Base-by-base conservation (phyloP, 2,113 vertebrate species). In the Nycticryphes semicollaris region DNA sequence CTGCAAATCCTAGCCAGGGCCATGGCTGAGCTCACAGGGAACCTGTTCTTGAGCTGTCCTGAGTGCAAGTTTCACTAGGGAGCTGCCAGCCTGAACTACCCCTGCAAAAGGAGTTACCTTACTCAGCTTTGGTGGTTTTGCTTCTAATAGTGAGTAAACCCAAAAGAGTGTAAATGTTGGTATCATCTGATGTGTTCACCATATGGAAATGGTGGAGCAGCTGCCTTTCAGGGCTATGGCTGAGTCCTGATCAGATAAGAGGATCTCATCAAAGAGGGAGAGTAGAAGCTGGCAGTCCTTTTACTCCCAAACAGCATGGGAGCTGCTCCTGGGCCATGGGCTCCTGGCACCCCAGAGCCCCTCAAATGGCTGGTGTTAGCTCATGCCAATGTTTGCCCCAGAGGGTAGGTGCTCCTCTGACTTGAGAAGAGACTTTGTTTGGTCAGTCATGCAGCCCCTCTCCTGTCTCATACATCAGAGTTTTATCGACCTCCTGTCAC, bases 151-250 rank as follows among this genome's bases (percentile, higher is more conserved):
- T 17, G 27, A 35, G 20, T 2, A 12, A 7, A 56, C 13, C 6
- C 18, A 7, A 22, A 16, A 8, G 27, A 48, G 15, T 13, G 18
- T 30, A 43, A 60, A 47, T 4, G 23, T 30, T 51, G 27, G 31
- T 57, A 9, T 63, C 41, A 13, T 30, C 23, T 30, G 66, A 20
- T 31, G 5, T 12, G 19, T 39, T 67, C 17, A 7, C 16, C 0
- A 0, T 8, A 17, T 2, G 5, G 35, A 35, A 24, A 24, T 0
- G 2, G n/a, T 0, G 3, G 19, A 67, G 37, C 13, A 57, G 28
- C 31, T 78, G 4, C 1, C 35, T 28, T 37, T 33, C 33, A 62
- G 87, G 21, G 22, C 13, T 4, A 3, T 0, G 8, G 28, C 39
- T 25, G 73, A 56, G 53, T 8, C 11, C n/a, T 56, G 45, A 22